Percentiles rank a stretch among this genome's conserved stretches.
phyloP scores from a whole-genome alignment of 2,113 vertebrate species.

The Rattus rattus region DNA sequence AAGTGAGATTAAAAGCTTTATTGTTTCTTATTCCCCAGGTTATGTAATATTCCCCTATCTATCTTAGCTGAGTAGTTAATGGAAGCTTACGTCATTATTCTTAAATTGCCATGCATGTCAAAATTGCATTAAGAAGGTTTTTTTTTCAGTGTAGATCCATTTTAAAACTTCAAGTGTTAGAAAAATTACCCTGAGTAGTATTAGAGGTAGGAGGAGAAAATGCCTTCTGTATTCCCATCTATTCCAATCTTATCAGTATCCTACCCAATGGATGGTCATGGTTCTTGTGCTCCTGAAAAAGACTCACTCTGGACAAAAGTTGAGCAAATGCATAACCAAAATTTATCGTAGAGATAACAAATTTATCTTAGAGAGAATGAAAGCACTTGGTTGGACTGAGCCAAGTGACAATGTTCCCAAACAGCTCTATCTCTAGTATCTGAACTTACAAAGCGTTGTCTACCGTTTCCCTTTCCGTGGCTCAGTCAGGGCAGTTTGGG shows the following conservation, averaged over 20 bases:
- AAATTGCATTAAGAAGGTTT: background rate
- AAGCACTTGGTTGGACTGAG: background rate
- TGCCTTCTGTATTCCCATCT: too few species aligned
- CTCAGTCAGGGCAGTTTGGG: too few species aligned
- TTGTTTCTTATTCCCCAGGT: background rate
- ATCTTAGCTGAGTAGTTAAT: constrained; percentile 3
- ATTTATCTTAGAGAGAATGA: background rate
- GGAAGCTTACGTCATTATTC: background rate
- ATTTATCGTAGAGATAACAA: background rate
- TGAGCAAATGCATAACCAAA: too few species aligned
- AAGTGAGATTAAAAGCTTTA: background rate
- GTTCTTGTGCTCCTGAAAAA: background rate
- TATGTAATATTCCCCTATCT: background rate
- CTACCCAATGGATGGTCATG: too few species aligned
- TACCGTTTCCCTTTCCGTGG: background rate
- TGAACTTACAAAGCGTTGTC: background rate
- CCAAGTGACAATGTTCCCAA: background rate
- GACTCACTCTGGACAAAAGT: background rate
- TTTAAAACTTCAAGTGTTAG: background rate
- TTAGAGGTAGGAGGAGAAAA: background rate
- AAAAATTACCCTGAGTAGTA: background rate
- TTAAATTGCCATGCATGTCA: background rate
- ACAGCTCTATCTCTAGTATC: background rate
- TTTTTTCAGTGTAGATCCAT: background rate
- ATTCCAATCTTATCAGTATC: background rate